These are phyloP conservation scores for Argyresthia goedartella DNA, from an alignment of 2,888 invertebrate species.

Conservation along the genomic window DNA sequence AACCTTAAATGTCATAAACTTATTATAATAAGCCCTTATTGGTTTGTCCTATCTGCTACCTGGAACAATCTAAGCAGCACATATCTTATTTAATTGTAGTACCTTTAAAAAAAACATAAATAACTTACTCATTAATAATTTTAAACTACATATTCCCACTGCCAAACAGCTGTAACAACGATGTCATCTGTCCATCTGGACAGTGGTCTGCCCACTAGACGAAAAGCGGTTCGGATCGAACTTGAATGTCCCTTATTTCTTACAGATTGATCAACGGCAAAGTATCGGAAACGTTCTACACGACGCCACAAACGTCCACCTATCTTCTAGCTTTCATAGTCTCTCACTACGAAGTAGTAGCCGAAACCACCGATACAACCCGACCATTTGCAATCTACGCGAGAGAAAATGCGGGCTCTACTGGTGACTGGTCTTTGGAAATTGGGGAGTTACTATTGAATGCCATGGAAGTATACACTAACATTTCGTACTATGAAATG, in stretches of 20 bases:
- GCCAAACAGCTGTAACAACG: too few relatives aligned
- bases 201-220: too few relatives aligned
- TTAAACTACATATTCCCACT: too few relatives aligned
- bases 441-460: slow-evolving; percentile 53
- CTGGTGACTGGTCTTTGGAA: slow-evolving; percentile 54
- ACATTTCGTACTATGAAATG: slow-evolving; percentile 60
- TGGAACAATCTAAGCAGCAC: too few relatives aligned
- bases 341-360: slow-evolving; percentile 73
- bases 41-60: too few relatives aligned
- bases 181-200: too few relatives aligned
- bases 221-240: too few relatives aligned
- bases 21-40: too few relatives aligned
- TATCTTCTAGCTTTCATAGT: slow-evolving; percentile 90
- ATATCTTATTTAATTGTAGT: too few relatives aligned
- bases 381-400: slow-evolving; percentile 55
- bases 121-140: too few relatives aligned
- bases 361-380: slow-evolving; percentile 13
- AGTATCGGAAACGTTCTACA: slow-evolving; percentile 53
- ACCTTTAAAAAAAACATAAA: too few relatives aligned
- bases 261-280: slow-evolving; percentile 27
- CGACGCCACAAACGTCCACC: slow-evolving; percentile 79
- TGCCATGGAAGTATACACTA: slow-evolving; percentile 72
- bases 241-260: slow-evolving; percentile 1
- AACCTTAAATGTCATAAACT: too few relatives aligned
- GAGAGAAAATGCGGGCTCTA: slow-evolving; percentile 40